Base-by-base conservation (phyloP, 2,797 vertebrate species). In the Lithobates pipiens region DNA sequence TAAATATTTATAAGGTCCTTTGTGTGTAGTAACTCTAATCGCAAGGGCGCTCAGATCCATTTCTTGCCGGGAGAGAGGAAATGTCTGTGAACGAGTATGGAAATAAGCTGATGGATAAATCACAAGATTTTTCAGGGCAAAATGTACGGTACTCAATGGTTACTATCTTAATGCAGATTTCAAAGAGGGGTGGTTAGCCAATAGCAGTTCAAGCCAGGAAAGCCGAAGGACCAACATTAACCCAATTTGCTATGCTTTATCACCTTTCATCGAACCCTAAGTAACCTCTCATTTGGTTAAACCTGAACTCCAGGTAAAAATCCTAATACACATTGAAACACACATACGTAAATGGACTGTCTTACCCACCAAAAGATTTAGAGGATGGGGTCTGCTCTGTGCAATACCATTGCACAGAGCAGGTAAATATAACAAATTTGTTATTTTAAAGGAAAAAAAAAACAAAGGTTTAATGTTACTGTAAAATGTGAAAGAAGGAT, bases 1-100 rank as follows among this genome's bases (percentile, higher is more conserved):
- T 86, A 71, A 82, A 82, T 86, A 86, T 86, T 82, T 77, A 86
- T 86, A 39, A 76, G 15, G 79, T 69, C 67, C 27, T 69, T 80
- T 57, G 76, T 65, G 70, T 9, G 63, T 23, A 68, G 23, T 76
- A 76, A 69, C 11, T 42, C 32, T 46, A 57, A 77, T 77, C 67
- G 36, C 61, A 72, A 73, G 78, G 73, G 67, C 65, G 16, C 34
- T 25, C 73, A 82, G 44, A 73, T 86, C 39, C 34, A 70, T 61
- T 70, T 76, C 36, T 69, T 57, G 71, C 77, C 77, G 42, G 42
- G 77, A 76, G 84, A 79, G 67, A 85, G 65, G 65, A 68, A 85
- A 85, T 34, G 39, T 73, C 39, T 76, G 39, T 85, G 25, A 71
- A 76, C 70, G 3, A 50, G 16, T 25, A 63, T 76, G 79, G 27